These are phyloP conservation scores for Heliconius ismenius DNA, from an alignment of 2,888 invertebrate genomes.

Conservation along the genomic window DNA sequence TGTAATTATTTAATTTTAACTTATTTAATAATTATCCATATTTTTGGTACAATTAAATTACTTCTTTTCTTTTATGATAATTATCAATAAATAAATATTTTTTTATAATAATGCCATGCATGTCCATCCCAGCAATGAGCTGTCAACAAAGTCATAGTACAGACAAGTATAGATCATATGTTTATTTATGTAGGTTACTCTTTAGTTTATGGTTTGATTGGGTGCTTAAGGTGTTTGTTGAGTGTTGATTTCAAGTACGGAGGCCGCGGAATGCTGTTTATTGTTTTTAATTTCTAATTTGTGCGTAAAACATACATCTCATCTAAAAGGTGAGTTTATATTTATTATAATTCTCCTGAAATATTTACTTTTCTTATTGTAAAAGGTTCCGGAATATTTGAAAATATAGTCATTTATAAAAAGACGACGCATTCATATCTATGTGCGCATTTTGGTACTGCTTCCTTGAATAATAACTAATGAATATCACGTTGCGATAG, in stretches of 20 bases:
- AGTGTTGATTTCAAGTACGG: constrained; percentile 70
- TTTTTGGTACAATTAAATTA: background rate
- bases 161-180: constrained; percentile 69
- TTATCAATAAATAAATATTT: background rate
- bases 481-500: constrained; percentile 49
- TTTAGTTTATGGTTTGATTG: constrained; percentile 76
- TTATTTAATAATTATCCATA: background rate
- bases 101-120: background rate
- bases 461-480: constrained; percentile 50
- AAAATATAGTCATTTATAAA: constrained; percentile 42
- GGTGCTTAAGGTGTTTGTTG: constrained; percentile 74
- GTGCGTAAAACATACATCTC: constrained; percentile 62
- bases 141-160: constrained; percentile 36
- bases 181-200: constrained; percentile 78
- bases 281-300: constrained; percentile 71
- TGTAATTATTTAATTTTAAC: background rate
- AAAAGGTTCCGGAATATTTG: constrained; percentile 23
- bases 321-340: constrained; percentile 62
- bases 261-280: constrained; percentile 78
- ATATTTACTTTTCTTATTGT: constrained; percentile 31
- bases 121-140: constrained; percentile 16
- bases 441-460: constrained; percentile 68
- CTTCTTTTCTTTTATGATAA: background rate
- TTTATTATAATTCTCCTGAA: constrained; percentile 2
- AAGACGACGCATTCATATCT: constrained; percentile 57